Conservation (phyloP, 37 sponge, comb jelly and placozoan species). For the Geodia barretti region DNA sequence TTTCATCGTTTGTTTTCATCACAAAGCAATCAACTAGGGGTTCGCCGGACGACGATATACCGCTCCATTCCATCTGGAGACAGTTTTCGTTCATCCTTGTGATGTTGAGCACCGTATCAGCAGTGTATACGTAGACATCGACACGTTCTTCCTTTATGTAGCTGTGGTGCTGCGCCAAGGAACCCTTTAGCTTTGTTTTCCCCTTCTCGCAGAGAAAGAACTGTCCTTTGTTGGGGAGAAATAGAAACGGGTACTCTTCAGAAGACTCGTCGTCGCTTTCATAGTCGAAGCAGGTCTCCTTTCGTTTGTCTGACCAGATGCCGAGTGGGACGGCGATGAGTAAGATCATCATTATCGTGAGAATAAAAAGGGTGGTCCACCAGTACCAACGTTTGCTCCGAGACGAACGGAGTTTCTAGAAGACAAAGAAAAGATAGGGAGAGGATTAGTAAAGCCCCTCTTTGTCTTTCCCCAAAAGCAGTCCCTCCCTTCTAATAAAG, state of each 20-base stretch:
- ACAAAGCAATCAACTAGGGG: slow-evolving; percentile 69
- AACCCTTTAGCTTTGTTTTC: slow-evolving; percentile 15
- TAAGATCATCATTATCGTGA: slow-evolving; percentile 24
- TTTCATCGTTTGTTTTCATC: background rate
- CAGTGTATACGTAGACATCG: slow-evolving; percentile 3
- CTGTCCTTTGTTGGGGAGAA: slow-evolving; percentile 7
- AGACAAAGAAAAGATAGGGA: background rate
- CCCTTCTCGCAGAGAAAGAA: slow-evolving; percentile 54
- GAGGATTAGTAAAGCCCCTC: too few relatives aligned
- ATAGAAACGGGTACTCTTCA: slow-evolving; percentile 27
- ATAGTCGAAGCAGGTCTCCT: slow-evolving; percentile 34
- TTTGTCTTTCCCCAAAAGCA: too few relatives aligned
- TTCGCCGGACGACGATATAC: slow-evolving; percentile 11
- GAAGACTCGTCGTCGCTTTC: slow-evolving; percentile 12
- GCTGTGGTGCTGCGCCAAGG: slow-evolving; percentile 14
- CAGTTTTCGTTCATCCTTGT: slow-evolving; percentile 40
- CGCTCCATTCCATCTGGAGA: slow-evolving; percentile 52
- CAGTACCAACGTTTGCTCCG: slow-evolving; percentile 13
- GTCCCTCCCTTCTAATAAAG: too few relatives aligned
- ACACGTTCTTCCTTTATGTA: slow-evolving; percentile 12
- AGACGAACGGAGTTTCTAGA: background rate
- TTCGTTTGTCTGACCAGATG: background rate
- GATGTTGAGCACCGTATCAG: slow-evolving; percentile 19
- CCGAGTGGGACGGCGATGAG: slow-evolving; percentile 25
- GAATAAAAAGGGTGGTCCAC: slow-evolving; percentile 36